These are phyloP conservation scores for Abramis brama DNA, from an alignment of 2,113 vertebrate genomes.

Conservation along the genomic window DNA sequence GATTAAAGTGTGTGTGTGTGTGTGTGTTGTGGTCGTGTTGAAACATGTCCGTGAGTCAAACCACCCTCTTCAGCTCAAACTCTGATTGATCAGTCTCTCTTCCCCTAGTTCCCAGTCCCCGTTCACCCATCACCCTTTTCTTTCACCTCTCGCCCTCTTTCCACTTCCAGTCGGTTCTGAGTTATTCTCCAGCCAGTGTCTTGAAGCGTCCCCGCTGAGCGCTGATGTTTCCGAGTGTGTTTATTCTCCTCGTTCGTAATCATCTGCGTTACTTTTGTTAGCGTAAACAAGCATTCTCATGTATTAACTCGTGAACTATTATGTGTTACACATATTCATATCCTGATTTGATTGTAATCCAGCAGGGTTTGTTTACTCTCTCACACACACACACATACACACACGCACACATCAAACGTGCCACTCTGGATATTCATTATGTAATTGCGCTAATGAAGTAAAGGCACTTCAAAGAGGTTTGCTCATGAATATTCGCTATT, in stretches of 20 bases:
- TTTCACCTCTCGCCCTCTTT: background rate
- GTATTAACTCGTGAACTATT: conserved; percentile 17
- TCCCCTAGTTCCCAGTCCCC: background rate
- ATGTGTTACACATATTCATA: conserved; percentile 8
- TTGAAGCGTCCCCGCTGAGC: background rate
- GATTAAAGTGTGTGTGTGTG: background rate
- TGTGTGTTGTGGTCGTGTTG: background rate
- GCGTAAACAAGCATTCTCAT: background rate
- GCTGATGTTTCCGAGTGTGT: background rate
- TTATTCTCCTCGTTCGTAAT: background rate
- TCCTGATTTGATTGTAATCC: conserved; percentile 41
- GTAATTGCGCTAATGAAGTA: conserved; percentile 55
- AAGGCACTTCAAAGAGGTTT: conserved; percentile 52
- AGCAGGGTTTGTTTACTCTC: conserved; percentile 34
- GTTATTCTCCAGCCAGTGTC: background rate
- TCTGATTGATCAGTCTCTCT: background rate
- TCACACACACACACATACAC: background rate
- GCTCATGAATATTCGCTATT: conserved; percentile 53
- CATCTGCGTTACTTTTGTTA: conserved; percentile 19
- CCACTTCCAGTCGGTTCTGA: background rate
- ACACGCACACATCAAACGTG: background rate
- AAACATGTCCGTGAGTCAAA: background rate
- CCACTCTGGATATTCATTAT: conserved; percentile 43
- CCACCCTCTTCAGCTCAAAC: background rate
- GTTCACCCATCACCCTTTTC: background rate